Base-by-base conservation (phyloP, 2,113 vertebrate species). In the Haliaeetus leucogaster region DNA sequence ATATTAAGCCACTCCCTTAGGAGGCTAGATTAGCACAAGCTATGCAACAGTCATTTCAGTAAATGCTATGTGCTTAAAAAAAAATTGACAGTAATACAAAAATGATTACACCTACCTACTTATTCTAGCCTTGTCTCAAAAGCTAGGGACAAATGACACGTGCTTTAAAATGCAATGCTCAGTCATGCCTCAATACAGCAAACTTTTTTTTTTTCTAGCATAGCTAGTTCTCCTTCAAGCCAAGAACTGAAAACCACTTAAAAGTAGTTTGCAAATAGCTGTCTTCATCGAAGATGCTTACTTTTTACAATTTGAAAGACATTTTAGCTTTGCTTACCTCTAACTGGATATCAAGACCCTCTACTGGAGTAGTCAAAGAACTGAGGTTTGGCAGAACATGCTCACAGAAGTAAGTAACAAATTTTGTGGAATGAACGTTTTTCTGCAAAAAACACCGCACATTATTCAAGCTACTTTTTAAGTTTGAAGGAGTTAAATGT, bases 391-490 rank as follows among this genome's bases (percentile, higher is more conserved):
- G 99, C 83, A 99, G 98, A 90, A 99, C 99, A 6, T 99, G 98
- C 95, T 99, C 99, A 96, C 99, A 99, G 98, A 99, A 99, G 42
- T 99, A 99, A 47, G 99, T 99, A 66, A 99, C 99, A 95, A 99
- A 99, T 76, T 99, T 99, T 30, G 99, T 99, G 93, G 99, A 99
- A 98, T 99, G 99, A 80, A 99, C 99, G 87, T 99, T 99, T 99
- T 99, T 99, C 99, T 99, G 94, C 81, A 97, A 97, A 83, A 97
- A 84, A 50, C 92, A 71, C 0, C 23, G 12, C 30, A 79, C 4
- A 4, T 92, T 76, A 95, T 14, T 92, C 59, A 76, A 9, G 45
- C 16, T 42, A 52, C 27, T 89, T 32, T 65, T 23, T 34, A 9
- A 82, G 20, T 63, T 1, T 72, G 61, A 89, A 68, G 43, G 34